Percentiles rank a stretch among this genome's conserved stretches.
Conservation (phyloP, 2,797 vertebrate genomes). For the Brachyalestes nurse region DNA sequence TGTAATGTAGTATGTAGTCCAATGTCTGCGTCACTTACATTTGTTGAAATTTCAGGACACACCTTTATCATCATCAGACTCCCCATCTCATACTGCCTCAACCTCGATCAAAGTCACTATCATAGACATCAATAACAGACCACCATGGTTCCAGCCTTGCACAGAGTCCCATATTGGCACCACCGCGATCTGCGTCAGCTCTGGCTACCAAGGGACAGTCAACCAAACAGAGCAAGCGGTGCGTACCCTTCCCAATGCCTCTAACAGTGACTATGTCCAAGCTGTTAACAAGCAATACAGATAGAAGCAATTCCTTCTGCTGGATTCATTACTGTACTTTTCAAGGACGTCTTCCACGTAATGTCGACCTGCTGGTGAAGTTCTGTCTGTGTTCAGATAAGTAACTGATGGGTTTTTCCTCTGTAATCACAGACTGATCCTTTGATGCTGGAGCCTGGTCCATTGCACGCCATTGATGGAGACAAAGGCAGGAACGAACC, state of each 20-base stretch:
- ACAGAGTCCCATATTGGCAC: fast-evolving
- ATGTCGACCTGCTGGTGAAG: background rate
- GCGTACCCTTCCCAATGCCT: background rate
- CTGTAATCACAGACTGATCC: slow-evolving; percentile 66
- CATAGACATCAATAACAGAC: slow-evolving; percentile 74
- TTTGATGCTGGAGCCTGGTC: slow-evolving; percentile 79
- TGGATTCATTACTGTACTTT: too few species aligned
- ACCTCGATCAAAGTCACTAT: slow-evolving; percentile 71
- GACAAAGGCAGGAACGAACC: slow-evolving; percentile 75
- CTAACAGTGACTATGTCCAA: background rate
- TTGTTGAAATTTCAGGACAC: slow-evolving; percentile 66
- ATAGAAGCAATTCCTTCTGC: background rate
- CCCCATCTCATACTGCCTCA: slow-evolving; percentile 30
- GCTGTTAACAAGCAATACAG: background rate
- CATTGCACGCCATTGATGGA: slow-evolving; percentile 86
- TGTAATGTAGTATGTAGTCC: background rate
- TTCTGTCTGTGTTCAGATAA: background rate
- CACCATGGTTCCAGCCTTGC: slow-evolving; percentile 80
- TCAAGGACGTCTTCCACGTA: background rate
- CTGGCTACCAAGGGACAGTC: slow-evolving; percentile 70
- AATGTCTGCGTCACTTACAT: background rate
- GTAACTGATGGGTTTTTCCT: slow-evolving; percentile 1
- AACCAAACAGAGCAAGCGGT: slow-evolving; percentile 65
- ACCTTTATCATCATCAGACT: fast-evolving
- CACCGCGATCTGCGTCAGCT: slow-evolving; percentile 62